Base-by-base conservation (phyloP, 2,888 invertebrate species). In the Neoascia interrupta region DNA sequence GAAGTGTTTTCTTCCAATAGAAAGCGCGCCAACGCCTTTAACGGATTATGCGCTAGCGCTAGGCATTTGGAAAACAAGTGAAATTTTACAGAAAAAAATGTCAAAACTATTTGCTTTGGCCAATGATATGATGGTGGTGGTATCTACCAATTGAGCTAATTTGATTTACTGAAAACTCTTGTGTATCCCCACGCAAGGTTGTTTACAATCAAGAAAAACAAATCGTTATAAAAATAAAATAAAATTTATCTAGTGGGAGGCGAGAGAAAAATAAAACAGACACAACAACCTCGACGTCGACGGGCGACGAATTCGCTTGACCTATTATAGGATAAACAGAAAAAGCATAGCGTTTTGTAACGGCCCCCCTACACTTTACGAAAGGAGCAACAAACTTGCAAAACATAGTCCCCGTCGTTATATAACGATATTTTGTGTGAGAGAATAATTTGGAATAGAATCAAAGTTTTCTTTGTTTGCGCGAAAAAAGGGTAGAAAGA, bases 21-120 rank as follows among this genome's bases (percentile, higher is more conserved):
- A 60, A 69, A 60, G 69, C 51, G 43, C 53, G 60, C 58, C 69
- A 60, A 69, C 69, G 60, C 60, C 60, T 69, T 69, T 43, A 26
- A 51, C 51, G 51, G 37, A 13, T 13, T 5, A 36, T 28, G 11
- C 6, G 26, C 18, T 43, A 2, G 21, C 10, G 26, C 13, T 28
- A 19, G 11, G 21, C 21, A 11, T 39, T 31, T 60, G 34, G 6
- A 8, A 10, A 37, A 37, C 15, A 11, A 43, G 58, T 19, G 34
- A 60, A 45, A 45, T 43, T 60, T 60, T 16, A 11, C 34, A n/a
- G 11, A 10, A 11, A 1, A 13, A 15, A 13, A 15, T 16, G 5
- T n/a, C n/a, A n/a, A n/a, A n/a, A n/a, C n/a, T n/a, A n/a, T n/a
- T n/a, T n/a, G n/a, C n/a, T n/a, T n/a, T n/a, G 58, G 36, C 16